Conservation (phyloP, 2,113 vertebrate genomes). For the Cottus gobio region DNA sequence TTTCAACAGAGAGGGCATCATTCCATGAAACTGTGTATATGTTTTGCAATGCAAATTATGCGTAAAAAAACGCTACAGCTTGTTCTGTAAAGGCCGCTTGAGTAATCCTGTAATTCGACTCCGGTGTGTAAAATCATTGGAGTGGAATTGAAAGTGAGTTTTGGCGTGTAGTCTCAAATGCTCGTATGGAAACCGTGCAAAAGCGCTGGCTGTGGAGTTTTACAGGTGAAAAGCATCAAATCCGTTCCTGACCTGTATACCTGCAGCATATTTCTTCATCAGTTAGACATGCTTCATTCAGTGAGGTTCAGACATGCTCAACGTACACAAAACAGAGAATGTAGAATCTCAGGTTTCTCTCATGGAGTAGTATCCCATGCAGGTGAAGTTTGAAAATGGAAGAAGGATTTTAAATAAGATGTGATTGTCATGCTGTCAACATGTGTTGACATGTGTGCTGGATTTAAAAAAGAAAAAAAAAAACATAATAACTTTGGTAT, state of each 20-base stretch:
- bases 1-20: neutral
- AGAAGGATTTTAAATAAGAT: neutral
- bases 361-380: neutral
- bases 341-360: constrained; percentile 20
- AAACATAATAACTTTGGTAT: too few relatives aligned
- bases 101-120: neutral
- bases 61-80: too few relatives aligned
- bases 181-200: too few relatives aligned
- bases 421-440: too few relatives aligned
- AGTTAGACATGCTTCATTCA: neutral
- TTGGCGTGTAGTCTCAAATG: too few relatives aligned
- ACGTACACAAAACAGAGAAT: constrained; percentile 10
- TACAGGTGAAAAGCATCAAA: neutral
- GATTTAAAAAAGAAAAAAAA: too few relatives aligned
- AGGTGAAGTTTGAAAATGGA: neutral
- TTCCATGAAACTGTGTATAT: neutral
- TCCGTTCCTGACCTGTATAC: neutral
- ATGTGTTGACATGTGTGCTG: too few relatives aligned
- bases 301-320: neutral
- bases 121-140: neutral
- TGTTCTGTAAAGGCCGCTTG: neutral
- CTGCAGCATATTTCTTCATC: neutral
- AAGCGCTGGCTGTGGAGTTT: neutral
- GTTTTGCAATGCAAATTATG: neutral
- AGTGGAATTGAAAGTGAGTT: neutral